Percentiles rank a stretch among this genome's conserved stretches.
Evolutionary conservation across 2,888 invertebrate genomes (phyloP).

Genomic region (Frankliniella fusca): DNA sequence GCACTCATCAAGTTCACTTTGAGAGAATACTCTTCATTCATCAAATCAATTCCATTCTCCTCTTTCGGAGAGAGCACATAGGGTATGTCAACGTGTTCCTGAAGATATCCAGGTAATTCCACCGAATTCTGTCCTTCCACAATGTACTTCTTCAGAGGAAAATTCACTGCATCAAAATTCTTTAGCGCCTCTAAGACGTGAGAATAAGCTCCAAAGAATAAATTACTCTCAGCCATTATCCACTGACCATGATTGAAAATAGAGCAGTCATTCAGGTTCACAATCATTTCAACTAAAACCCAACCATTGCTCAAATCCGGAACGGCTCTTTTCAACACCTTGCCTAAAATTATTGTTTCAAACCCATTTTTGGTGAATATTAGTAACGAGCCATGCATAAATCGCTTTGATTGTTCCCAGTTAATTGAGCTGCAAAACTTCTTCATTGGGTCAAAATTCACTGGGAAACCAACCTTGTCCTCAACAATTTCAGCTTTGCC

Average conservation of each 20-base stretch:
- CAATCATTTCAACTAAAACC: slow-evolving; percentile 40
- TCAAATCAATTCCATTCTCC: background rate
- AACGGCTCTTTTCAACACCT: slow-evolving; percentile 57
- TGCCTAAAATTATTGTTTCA: slow-evolving; percentile 62
- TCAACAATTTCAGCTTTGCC: slow-evolving; percentile 41
- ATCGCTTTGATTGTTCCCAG: slow-evolving; percentile 55
- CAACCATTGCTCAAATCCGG: slow-evolving; percentile 48
- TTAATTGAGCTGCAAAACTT: slow-evolving; percentile 43
- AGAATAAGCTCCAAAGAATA: slow-evolving; percentile 78
- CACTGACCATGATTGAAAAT: slow-evolving; percentile 48
- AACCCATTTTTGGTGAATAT: slow-evolving; percentile 66
- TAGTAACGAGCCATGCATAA: slow-evolving; percentile 68
- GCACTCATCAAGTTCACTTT: background rate
- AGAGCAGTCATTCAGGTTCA: slow-evolving; percentile 44
- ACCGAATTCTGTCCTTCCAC: slow-evolving; percentile 50
- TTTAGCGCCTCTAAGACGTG: slow-evolving; percentile 69
- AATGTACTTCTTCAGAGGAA: slow-evolving; percentile 67
- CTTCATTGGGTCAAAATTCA: slow-evolving; percentile 42
- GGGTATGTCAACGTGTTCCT: slow-evolving; percentile 32
- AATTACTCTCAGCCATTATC: slow-evolving; percentile 70
- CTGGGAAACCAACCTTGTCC: slow-evolving; percentile 37
- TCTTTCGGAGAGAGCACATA: background rate
- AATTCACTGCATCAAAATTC: slow-evolving; percentile 51
- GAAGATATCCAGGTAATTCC: slow-evolving; percentile 48
- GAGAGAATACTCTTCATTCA: background rate